phyloP scores from a whole-genome alignment of 2,888 invertebrate species.

The Dryomyza anilis region DNA sequence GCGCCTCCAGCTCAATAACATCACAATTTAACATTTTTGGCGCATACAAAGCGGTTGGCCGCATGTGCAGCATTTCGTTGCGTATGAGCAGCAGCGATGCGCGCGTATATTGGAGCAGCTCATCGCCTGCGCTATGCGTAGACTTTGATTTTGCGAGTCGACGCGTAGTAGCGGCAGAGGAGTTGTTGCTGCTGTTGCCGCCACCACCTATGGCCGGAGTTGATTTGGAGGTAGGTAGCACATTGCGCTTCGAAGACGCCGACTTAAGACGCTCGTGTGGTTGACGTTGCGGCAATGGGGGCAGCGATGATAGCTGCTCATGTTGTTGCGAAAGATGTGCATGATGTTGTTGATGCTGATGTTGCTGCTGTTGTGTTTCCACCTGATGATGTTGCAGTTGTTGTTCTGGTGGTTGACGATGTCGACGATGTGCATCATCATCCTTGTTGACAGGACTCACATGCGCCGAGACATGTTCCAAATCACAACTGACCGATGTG shows the following conservation, averaged over 20 bases:
- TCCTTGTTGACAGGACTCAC: slow-evolving; percentile 45
- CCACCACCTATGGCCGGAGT: slow-evolving; percentile 15
- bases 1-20: slow-evolving; percentile 51
- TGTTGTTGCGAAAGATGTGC: no score
- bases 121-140: slow-evolving; percentile 16
- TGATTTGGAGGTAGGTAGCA: slow-evolving; percentile 27
- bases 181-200: neutral
- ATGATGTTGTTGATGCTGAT: no score
- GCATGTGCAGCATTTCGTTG: slow-evolving; percentile 33
- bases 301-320: no score
- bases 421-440: slow-evolving; percentile 15
- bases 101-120: slow-evolving; percentile 44
- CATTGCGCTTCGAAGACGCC: neutral
- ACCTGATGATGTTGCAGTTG: no score
- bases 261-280: neutral
- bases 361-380: no score
- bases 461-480: slow-evolving; percentile 43
- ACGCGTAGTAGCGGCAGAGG: neutral
- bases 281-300: slow-evolving; percentile 16
- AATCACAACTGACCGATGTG: slow-evolving; percentile 47
- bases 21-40: slow-evolving; percentile 52
- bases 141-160: slow-evolving; percentile 33
- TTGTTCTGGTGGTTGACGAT: neutral
- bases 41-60: slow-evolving; percentile 31
- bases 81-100: slow-evolving; percentile 48